Conservation (phyloP, 2,797 vertebrate species). For the Galagoides demidoff region DNA sequence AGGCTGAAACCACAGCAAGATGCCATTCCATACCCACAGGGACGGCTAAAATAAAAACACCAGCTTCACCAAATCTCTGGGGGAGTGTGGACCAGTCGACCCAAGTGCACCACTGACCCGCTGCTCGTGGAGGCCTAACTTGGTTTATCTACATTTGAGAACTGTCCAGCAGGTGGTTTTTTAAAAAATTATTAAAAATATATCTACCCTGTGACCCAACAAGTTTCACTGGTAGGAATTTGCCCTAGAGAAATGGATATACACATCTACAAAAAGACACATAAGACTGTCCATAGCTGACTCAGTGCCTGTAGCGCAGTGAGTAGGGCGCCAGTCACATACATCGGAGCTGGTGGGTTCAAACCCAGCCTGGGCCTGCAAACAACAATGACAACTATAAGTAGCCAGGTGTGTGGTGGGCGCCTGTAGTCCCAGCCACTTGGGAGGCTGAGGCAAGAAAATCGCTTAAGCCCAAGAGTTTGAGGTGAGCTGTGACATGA, state of each 20-base stretch:
- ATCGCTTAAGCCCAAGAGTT: too few relatives aligned
- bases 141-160: rapidly evolving
- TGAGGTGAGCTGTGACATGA: too few relatives aligned
- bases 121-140: rapidly evolving
- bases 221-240: background rate
- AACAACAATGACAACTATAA: too few relatives aligned
- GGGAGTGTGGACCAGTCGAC: background rate
- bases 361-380: too few relatives aligned
- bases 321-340: too few relatives aligned
- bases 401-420: too few relatives aligned
- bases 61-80: rapidly evolving
- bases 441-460: too few relatives aligned
- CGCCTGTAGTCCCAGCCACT: too few relatives aligned
- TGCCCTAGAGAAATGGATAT: background rate
- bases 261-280: background rate
- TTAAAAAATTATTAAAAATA: background rate
- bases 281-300: background rate
- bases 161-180: background rate
- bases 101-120: rapidly evolving
- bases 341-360: too few relatives aligned
- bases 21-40: background rate
- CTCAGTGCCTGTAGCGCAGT: too few relatives aligned
- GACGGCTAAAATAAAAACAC: background rate
- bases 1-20: background rate
- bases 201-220: background rate